Percentiles rank a stretch among this genome's conserved stretches.
These are phyloP conservation scores for Sylvilagus floridanus DNA, from an alignment of 2,797 vertebrate species.

Conservation along the genomic window DNA sequence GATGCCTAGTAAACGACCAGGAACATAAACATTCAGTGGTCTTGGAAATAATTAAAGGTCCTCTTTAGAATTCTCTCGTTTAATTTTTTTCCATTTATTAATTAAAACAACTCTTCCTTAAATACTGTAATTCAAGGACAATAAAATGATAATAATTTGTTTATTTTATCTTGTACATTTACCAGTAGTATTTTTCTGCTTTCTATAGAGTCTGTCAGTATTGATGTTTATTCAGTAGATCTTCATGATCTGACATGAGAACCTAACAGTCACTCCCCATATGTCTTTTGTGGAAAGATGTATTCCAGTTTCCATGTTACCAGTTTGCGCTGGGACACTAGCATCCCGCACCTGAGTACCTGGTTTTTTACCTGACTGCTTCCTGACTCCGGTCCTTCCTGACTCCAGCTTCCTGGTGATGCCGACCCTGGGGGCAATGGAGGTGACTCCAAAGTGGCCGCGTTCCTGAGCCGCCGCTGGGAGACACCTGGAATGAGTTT, in stretches of 20 bases:
- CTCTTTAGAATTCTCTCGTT: background rate
- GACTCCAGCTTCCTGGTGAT: too few species aligned
- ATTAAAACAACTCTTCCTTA: constrained; percentile 22
- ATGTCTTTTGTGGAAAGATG: background rate
- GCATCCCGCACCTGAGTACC: too few species aligned
- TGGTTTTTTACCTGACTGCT: too few species aligned
- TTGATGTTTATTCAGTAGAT: background rate
- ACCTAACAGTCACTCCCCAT: background rate
- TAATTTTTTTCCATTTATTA: constrained; percentile 42
- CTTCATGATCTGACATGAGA: background rate
- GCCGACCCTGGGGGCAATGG: too few species aligned
- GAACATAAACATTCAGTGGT: background rate
- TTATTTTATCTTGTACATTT: background rate
- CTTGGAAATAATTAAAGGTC: background rate
- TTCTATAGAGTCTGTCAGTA: background rate
- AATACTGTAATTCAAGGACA: constrained; percentile 18
- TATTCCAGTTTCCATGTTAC: constrained; percentile 10
- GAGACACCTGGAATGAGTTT: too few species aligned
- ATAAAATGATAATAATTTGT: background rate
- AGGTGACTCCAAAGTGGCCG: too few species aligned
- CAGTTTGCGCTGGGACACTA: too few species aligned
- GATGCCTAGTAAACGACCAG: background rate
- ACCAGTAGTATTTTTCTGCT: background rate
- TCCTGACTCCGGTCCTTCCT: too few species aligned
- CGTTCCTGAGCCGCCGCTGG: too few species aligned